These are phyloP conservation scores for Margarornis squamiger DNA, from an alignment of 2,797 vertebrate genomes.

Conservation along the genomic window DNA sequence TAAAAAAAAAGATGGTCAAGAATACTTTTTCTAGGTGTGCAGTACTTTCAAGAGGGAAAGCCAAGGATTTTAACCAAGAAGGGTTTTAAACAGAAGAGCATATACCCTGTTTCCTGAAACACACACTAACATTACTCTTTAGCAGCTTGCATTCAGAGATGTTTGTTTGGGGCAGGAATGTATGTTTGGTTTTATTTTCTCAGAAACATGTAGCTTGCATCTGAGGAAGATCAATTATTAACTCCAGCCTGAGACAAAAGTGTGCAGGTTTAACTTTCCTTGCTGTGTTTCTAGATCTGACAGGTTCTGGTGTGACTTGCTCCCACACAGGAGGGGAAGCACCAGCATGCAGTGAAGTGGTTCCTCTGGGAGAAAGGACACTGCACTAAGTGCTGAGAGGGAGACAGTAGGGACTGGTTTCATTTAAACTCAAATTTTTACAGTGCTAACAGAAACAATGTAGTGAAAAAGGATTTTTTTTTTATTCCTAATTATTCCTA, in stretches of 20 bases:
- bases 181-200: background rate
- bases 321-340: background rate
- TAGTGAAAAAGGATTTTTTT: background rate
- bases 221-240: slow-evolving; percentile 37
- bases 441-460: background rate
- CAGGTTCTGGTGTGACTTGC: background rate
- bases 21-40: background rate
- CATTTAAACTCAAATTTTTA: background rate
- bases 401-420: background rate
- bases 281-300: background rate
- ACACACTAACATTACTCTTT: background rate
- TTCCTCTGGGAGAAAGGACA: background rate
- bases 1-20: background rate
- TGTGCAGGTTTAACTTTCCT: background rate
- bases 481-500: background rate
- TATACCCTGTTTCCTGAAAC: background rate
- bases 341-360: background rate
- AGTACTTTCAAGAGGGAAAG: background rate
- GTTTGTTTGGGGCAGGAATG: background rate
- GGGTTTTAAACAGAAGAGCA: background rate
- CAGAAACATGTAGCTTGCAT: background rate
- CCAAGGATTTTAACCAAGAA: background rate
- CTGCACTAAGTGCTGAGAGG: background rate
- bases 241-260: background rate
- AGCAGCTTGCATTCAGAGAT: background rate